Conservation (phyloP, 2,888 invertebrate genomes). For the Dryobota labecula region DNA sequence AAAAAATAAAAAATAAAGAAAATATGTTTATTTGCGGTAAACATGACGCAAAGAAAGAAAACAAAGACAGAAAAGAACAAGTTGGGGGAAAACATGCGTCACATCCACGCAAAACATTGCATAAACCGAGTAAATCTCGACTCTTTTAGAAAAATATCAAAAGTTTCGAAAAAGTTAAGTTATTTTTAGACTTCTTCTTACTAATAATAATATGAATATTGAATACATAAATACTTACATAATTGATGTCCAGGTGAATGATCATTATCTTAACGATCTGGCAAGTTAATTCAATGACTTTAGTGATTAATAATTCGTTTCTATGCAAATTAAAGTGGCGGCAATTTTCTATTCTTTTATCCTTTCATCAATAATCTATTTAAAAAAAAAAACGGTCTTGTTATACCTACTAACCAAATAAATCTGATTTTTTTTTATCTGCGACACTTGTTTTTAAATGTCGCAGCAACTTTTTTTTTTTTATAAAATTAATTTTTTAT, state of each 20-base stretch:
- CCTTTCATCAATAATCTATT: conserved; percentile 20
- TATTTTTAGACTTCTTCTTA: not conserved
- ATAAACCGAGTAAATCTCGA: too few relatives aligned
- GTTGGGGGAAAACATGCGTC: too few relatives aligned
- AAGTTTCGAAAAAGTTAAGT: not conserved
- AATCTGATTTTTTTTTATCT: not conserved
- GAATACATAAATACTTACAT: conserved; percentile 8
- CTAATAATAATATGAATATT: not conserved
- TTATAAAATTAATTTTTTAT: too few relatives aligned
- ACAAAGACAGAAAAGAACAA: too few relatives aligned
- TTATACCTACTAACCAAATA: not conserved
- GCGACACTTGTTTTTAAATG: too few relatives aligned
- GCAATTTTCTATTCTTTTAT: conserved; percentile 16
- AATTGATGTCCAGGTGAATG: conserved; percentile 13
- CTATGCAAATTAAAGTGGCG: conserved; percentile 36
- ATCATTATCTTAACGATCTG: conserved; percentile 31
- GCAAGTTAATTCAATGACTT: conserved; percentile 35
- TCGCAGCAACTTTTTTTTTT: too few relatives aligned
- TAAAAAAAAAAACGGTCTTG: not conserved
- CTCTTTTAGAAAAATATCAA: not conserved
- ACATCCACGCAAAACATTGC: too few relatives aligned
- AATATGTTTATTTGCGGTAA: too few relatives aligned
- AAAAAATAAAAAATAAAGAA: too few relatives aligned
- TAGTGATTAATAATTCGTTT: conserved; percentile 31
- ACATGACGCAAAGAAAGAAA: too few relatives aligned